These are phyloP conservation scores for Hyperoplus immaculatus DNA, from an alignment of 2,797 vertebrate species.

Conservation along the genomic window DNA sequence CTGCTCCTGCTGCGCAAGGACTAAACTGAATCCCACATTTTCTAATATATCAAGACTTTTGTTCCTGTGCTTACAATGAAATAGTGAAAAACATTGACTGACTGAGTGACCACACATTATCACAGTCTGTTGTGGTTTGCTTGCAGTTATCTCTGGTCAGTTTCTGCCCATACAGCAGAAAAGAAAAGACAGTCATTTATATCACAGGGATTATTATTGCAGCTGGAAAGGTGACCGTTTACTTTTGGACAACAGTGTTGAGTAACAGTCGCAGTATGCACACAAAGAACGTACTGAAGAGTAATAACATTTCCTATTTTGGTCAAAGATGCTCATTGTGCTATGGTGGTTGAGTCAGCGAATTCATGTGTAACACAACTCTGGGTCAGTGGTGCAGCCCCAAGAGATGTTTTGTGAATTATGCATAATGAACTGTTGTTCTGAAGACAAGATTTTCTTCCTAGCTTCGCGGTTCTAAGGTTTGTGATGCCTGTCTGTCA, in stretches of 20 bases:
- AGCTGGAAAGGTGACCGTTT: conserved; percentile 30
- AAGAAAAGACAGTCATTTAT: conserved; percentile 26
- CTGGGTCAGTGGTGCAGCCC: conserved; percentile 21
- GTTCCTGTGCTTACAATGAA: conserved; percentile 62
- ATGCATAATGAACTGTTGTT: conserved; percentile 20
- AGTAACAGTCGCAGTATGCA: conserved; percentile 35
- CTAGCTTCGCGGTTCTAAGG: background rate
- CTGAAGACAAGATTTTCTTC: conserved; percentile 13
- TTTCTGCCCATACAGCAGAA: conserved; percentile 31
- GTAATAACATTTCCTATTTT: conserved; percentile 36
- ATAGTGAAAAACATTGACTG: conserved; percentile 53
- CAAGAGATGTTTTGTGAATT: conserved; percentile 47
- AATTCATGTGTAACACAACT: conserved; percentile 28
- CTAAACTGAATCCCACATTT: conserved; percentile 61
- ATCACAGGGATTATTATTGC: conserved; percentile 35
- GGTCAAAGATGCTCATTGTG: conserved; percentile 47
- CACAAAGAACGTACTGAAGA: conserved; percentile 10
- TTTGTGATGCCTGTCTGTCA: background rate
- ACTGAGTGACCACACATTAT: conserved; percentile 61
- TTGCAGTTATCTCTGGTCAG: conserved; percentile 36
- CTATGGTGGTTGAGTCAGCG: conserved; percentile 35
- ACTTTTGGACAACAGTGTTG: conserved; percentile 30
- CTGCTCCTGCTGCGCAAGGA: conserved; percentile 45
- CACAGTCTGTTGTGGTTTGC: conserved; percentile 42
- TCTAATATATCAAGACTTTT: conserved; percentile 64